Conservation (phyloP, 2,113 vertebrate species). For the Salvelinus fontinalis region DNA sequence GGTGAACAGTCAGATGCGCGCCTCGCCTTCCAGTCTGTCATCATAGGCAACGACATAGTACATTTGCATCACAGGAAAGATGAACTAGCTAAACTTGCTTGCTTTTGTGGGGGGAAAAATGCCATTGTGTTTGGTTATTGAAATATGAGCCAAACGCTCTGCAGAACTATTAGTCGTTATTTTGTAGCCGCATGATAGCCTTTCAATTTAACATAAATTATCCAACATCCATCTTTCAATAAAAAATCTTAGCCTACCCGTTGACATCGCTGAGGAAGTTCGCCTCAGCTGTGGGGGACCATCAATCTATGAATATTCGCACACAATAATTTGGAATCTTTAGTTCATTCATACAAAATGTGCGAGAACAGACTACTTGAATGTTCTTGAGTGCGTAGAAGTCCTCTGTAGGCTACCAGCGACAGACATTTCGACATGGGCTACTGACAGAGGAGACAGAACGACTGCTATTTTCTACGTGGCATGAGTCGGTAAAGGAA, state of each 20-base stretch:
- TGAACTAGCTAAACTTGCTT: neutral
- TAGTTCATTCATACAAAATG: neutral
- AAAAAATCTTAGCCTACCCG: neutral
- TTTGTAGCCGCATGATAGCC: neutral
- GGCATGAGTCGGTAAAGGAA: slow-evolving; percentile 46
- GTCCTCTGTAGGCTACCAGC: neutral
- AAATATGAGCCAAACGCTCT: neutral
- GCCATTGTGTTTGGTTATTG: neutral
- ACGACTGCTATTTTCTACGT: slow-evolving; percentile 54
- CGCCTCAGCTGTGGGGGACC: neutral
- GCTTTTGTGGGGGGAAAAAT: neutral
- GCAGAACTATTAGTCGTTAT: neutral
- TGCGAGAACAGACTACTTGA: slow-evolving; percentile 36
- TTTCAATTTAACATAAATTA: neutral
- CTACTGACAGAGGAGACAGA: slow-evolving; percentile 57
- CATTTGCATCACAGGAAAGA: neutral
- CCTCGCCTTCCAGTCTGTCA: slow-evolving; percentile 14
- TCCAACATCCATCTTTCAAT: neutral
- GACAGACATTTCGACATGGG: slow-evolving; percentile 27
- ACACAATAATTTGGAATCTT: neutral
- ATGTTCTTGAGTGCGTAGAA: slow-evolving; percentile 62
- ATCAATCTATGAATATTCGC: neutral
- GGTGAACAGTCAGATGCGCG: slow-evolving; percentile 7
- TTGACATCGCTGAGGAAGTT: neutral
- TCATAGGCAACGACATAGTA: neutral